A percentile compares a stretch with the other conserved stretches of the same genome.
Conservation (phyloP, 2,113 vertebrate genomes). For the Oxyruncus cristatus region DNA sequence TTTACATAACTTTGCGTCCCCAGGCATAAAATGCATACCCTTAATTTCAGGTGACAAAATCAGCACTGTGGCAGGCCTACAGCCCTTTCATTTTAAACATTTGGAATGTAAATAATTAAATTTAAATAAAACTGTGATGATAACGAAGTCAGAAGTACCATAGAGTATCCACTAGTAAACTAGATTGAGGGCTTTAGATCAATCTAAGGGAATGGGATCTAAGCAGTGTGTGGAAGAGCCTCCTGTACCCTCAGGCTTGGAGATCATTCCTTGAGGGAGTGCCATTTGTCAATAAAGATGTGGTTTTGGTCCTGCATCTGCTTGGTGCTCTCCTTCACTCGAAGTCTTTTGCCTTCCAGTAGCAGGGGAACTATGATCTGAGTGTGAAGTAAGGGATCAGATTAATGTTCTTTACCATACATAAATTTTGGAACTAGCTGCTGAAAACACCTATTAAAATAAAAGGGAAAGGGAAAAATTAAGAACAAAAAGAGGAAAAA, state of each 20-base stretch:
- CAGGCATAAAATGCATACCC: accelerated
- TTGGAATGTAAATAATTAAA: background rate
- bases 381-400: background rate
- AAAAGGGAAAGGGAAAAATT: background rate
- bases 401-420: background rate
- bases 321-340: background rate
- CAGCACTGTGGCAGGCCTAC: background rate
- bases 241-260: background rate
- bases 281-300: background rate
- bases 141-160: background rate
- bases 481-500: background rate
- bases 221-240: background rate
- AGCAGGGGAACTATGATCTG: background rate
- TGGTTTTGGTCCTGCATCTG: background rate
- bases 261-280: background rate
- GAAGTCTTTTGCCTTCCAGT: background rate
- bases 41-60: background rate
- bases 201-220: background rate
- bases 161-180: background rate
- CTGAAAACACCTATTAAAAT: background rate
- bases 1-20: background rate
- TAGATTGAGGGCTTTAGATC: background rate
- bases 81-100: background rate
- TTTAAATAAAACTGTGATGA: background rate
- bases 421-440: background rate